Conservation (phyloP, 2,888 invertebrate species). For the Cataglyphis cursor region DNA sequence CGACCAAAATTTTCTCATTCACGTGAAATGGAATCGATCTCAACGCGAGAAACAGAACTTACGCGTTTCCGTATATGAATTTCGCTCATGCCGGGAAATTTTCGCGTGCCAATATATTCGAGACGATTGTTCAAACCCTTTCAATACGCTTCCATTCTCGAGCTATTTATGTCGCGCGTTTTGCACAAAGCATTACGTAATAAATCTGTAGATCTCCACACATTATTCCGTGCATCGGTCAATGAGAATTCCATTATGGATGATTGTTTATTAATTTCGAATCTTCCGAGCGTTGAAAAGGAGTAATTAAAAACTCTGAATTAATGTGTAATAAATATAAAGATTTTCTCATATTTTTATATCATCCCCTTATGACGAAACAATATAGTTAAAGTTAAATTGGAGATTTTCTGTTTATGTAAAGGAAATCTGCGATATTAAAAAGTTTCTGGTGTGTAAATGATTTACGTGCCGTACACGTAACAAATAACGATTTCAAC, state of each 20-base stretch:
- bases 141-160: neutral
- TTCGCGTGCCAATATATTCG: slow-evolving; percentile 18
- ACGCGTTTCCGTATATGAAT: slow-evolving; percentile 68
- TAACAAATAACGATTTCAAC: slow-evolving; percentile 14
- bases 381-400: neutral
- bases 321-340: neutral
- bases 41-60: slow-evolving; percentile 61
- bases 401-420: slow-evolving; percentile 11
- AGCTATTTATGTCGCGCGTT: slow-evolving; percentile 16
- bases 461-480: slow-evolving; percentile 19
- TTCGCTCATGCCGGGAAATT: slow-evolving; percentile 59
- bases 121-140: neutral
- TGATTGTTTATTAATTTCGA: neutral
- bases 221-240: neutral
- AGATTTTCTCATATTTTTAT: too few relatives aligned
- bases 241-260: neutral
- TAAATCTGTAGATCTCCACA: slow-evolving; percentile 1
- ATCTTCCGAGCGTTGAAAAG: neutral
- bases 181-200: neutral
- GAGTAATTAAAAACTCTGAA: neutral
- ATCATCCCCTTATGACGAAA: neutral
- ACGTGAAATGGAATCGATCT: slow-evolving; percentile 59
- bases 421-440: slow-evolving; percentile 9
- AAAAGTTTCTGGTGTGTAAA: slow-evolving; percentile 16
- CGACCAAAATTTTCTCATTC: slow-evolving; percentile 58